phyloP scores from a whole-genome alignment of 2,113 vertebrate genomes.

The Semnopithecus entellus region DNA sequence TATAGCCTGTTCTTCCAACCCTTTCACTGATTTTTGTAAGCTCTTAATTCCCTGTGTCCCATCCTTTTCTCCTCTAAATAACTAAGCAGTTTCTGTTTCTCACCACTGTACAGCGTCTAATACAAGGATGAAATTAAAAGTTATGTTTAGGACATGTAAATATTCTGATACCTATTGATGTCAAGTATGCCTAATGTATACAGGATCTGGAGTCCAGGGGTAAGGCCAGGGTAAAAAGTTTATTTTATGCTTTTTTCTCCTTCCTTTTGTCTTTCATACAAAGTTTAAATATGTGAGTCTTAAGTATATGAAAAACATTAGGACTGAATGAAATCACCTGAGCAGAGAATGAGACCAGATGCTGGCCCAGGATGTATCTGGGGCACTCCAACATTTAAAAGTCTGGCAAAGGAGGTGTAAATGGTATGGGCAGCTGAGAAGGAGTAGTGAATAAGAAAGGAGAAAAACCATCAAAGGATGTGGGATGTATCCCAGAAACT shows the following conservation, averaged over 20 bases:
- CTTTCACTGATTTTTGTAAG: background rate
- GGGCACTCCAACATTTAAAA: background rate
- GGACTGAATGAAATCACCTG: background rate
- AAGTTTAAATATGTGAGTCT: background rate
- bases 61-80: background rate
- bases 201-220: background rate
- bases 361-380: background rate
- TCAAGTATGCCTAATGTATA: background rate
- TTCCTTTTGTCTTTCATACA: too few species aligned
- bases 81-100: background rate
- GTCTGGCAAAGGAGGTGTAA: background rate
- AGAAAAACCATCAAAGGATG: background rate
- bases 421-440: background rate
- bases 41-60: background rate
- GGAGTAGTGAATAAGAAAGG: background rate
- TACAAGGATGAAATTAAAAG: background rate
- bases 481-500: background rate
- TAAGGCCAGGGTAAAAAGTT: background rate
- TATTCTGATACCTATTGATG: background rate
- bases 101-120: background rate
- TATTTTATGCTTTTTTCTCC: too few species aligned
- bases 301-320: background rate
- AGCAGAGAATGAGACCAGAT: background rate
- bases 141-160: background rate
- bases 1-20: background rate